Evolutionary conservation across 2,797 vertebrate genomes (phyloP).

Genomic region (Meda fulgida): DNA sequence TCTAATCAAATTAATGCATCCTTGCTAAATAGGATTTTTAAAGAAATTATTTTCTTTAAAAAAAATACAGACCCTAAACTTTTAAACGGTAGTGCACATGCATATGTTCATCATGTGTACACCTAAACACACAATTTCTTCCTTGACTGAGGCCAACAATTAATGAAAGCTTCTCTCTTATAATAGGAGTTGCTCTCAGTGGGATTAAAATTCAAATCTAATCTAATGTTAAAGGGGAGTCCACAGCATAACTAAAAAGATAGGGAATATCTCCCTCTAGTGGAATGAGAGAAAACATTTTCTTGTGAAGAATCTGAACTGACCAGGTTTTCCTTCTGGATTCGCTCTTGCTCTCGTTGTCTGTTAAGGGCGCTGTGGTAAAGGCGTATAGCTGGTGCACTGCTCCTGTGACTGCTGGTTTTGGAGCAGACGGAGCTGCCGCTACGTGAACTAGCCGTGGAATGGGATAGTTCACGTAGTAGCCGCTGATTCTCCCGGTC

Average conservation of each 20-base stretch:
- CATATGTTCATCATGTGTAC: background rate
- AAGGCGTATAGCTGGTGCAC: constrained; percentile 60
- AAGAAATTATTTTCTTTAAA: background rate
- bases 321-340: constrained; percentile 93
- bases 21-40: background rate
- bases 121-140: background rate
- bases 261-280: constrained; percentile 26
- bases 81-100: background rate
- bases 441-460: constrained; percentile 70
- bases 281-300: background rate
- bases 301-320: constrained; percentile 63
- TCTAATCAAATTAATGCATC: background rate
- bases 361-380: constrained; percentile 90
- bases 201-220: background rate
- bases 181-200: background rate
- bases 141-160: background rate
- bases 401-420: constrained; percentile 47
- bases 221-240: background rate
- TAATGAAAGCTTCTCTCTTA: background rate
- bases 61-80: background rate
- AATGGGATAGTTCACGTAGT: constrained; percentile 83
- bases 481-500: constrained; percentile 92
- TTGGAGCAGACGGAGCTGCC: constrained; percentile 65
- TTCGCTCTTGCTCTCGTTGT: constrained; percentile 88
- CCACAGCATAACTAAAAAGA: background rate